These are phyloP conservation scores for Leptinotarsa tumamoca DNA, from an alignment of 2,888 invertebrate genomes.

Conservation along the genomic window DNA sequence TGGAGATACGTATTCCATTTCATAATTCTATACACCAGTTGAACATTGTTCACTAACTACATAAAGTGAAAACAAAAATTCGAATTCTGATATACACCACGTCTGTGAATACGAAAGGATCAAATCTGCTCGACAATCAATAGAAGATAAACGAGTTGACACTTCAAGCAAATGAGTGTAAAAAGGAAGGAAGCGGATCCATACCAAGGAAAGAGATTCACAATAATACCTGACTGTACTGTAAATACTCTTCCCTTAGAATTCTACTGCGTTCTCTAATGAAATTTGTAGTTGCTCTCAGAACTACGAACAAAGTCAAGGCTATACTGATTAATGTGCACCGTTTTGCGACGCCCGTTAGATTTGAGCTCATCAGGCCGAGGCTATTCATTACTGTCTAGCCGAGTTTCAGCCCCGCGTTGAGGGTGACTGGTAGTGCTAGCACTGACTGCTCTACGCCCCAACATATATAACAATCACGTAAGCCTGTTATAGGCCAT, in stretches of 20 bases:
- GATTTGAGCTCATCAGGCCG: slow-evolving; percentile 61
- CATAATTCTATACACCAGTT: no score
- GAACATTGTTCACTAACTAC: no score
- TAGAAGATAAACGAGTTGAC: no score
- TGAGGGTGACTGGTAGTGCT: slow-evolving; percentile 43
- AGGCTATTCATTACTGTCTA: slow-evolving; percentile 63
- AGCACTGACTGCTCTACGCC: slow-evolving; percentile 41
- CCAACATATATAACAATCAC: slow-evolving; percentile 56
- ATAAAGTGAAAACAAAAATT: no score
- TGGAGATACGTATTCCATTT: no score
- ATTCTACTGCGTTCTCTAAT: slow-evolving; percentile 39
- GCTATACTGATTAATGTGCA: slow-evolving; percentile 60
- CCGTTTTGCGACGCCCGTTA: slow-evolving; percentile 60
- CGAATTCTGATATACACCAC: no score
- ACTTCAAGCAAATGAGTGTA: no score
- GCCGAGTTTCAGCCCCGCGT: slow-evolving; percentile 50
- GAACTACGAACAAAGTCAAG: slow-evolving; percentile 50
- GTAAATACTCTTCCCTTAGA: background rate
- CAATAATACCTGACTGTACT: background rate
- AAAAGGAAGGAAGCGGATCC: background rate
- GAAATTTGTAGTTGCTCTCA: slow-evolving; percentile 53
- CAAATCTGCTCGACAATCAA: no score
- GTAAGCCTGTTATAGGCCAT: slow-evolving; percentile 58
- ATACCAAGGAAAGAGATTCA: background rate
- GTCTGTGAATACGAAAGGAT: no score